Evolutionary conservation across 2,797 vertebrate species (phyloP), one percentile per base, ranked within the genome.

Genomic region (Chloroceryle amazona): DNA sequence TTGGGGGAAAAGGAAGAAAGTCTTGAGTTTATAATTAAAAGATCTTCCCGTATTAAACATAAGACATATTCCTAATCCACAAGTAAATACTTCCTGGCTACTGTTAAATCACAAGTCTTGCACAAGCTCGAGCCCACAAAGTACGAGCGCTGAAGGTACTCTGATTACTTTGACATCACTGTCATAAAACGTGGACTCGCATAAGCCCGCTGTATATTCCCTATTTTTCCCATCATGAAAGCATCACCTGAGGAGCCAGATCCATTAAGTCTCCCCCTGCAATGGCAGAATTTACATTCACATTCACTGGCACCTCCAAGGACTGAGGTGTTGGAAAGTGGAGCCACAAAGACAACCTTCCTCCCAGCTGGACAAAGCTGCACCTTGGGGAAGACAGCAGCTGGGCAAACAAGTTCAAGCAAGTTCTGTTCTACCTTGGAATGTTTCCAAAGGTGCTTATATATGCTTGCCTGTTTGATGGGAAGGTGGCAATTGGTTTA

Each of bases 361-460:
- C 39, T 67, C n/a, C 67, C 0, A 4, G 28, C 15, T 73, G 49
- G n/a, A 60, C 21, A 37, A 37, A 55, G 51, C 9, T 60, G n/a
- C 42, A 52, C 23, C 29, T 71, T 13, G 4, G 37, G 54, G n/a
- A 62, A 90, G 22, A 61, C 17, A 70, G 54, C 41, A 81, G 42
- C 66, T 88, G 75, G 54, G 17, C 54, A 90, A 95, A 83, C n/a
- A 95, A 91, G 26, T 60, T 6, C 49, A 62, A 75, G 52, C 17
- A 81, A 81, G 78, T 54, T 89, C 37, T 3, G 0, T 72, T 73
- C 65, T 33, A 63, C 35, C 51, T 42, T 61, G 42, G 31, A 62
- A 79, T 10, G 5, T 51, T 90, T 75, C 46, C 1, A 0, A 92
- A 63, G 13, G 25, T 39, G 33, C 47, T 92, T 44, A 74, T 14